Conservation (phyloP, 2,888 invertebrate genomes). For the Patella pellucida region DNA sequence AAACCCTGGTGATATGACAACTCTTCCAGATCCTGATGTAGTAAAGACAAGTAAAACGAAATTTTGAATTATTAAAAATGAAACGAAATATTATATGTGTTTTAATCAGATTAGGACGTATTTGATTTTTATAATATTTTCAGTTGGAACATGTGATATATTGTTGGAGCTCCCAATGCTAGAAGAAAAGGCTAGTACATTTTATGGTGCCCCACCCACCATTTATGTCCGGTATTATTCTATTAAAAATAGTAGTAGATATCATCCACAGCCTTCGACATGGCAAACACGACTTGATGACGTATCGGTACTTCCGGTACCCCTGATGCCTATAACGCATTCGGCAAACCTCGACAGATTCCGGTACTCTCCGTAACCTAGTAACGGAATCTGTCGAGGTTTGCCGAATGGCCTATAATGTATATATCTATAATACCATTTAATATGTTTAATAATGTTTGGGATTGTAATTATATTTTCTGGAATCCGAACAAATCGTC, state of each 20-base stretch:
- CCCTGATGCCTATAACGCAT: too few relatives aligned
- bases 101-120: too few relatives aligned
- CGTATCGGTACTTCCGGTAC: constrained; percentile 50
- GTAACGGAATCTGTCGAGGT: too few relatives aligned
- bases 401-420: constrained; percentile 45
- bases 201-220: constrained; percentile 2
- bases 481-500: constrained; percentile 64
- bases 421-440: constrained; percentile 57
- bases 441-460: constrained; percentile 64
- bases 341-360: too few relatives aligned
- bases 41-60: too few relatives aligned
- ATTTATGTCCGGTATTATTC: background rate
- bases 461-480: constrained; percentile 66
- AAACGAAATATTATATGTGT: too few relatives aligned
- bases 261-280: too few relatives aligned
- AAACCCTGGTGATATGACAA: too few relatives aligned
- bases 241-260: background rate
- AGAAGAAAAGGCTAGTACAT: background rate
- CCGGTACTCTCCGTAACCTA: too few relatives aligned
- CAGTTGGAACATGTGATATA: background rate
- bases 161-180: background rate
- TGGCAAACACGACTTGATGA: too few relatives aligned
- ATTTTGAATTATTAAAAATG: too few relatives aligned
- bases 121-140: background rate
- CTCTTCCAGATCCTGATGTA: too few relatives aligned